These are phyloP conservation scores for Nowickia ferox DNA, from an alignment of 2,888 invertebrate genomes.

Conservation along the genomic window DNA sequence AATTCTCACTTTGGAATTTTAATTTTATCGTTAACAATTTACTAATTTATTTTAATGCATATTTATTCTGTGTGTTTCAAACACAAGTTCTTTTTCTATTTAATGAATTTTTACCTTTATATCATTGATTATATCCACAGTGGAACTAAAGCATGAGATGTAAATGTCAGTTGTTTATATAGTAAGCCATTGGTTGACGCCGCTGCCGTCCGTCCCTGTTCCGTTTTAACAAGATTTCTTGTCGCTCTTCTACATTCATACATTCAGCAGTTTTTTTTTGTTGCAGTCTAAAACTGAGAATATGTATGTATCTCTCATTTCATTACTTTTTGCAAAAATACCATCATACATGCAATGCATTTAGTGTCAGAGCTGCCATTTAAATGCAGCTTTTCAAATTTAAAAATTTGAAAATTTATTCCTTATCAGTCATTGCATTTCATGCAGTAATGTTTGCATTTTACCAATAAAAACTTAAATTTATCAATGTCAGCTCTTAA, in stretches of 20 bases:
- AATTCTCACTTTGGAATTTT: constrained; percentile 36
- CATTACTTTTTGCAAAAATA: constrained; percentile 45
- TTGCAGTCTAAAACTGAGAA: constrained; percentile 47
- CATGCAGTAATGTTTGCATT: background rate
- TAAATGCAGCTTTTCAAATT: background rate
- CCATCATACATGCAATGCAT: constrained; percentile 51
- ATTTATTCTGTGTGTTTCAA: constrained; percentile 3
- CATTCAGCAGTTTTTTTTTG: constrained; percentile 73
- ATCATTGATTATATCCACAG: constrained; percentile 80
- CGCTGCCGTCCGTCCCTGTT: constrained; percentile 52
- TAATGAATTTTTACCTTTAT: constrained; percentile 69
- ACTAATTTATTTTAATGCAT: constrained; percentile 10
- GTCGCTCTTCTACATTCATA: constrained; percentile 53
- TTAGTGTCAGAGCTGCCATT: constrained; percentile 58
- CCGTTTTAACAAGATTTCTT: constrained; percentile 73
- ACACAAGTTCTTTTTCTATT: constrained; percentile 20
- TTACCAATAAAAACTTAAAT: too few relatives aligned
- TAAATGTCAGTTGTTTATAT: constrained; percentile 81
- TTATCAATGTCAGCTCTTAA: too few relatives aligned
- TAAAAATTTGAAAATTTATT: background rate
- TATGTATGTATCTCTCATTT: constrained; percentile 50
- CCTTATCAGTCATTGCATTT: background rate
- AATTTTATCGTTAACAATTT: constrained; percentile 24
- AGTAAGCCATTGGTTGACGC: constrained; percentile 74
- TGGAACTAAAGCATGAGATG: constrained; percentile 82